Evolutionary conservation across 1,140 invertebrate genomes (phyloP).

Genomic region (Zaprionus taronus): DNA sequence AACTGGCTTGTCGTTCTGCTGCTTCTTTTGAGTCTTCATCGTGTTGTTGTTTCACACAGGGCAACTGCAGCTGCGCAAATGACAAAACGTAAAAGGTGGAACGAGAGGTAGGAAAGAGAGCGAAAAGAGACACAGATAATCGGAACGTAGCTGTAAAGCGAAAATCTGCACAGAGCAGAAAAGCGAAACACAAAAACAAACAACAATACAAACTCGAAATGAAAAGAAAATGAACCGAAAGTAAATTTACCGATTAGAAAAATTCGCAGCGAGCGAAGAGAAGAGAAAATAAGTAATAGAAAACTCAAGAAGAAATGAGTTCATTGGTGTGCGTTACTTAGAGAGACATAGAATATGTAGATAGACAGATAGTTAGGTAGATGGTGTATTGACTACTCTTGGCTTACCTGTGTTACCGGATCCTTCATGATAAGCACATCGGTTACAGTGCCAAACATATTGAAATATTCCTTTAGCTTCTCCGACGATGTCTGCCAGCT

Average conservation of each 20-base stretch:
- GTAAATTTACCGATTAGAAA: background rate
- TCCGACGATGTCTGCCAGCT: slow-evolving; percentile 96
- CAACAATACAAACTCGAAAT: background rate
- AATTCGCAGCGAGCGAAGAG: slow-evolving; percentile 7
- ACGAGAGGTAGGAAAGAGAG: slow-evolving; percentile 3
- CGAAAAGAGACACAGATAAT: slow-evolving; percentile 16
- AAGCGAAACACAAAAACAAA: slow-evolving; percentile 19
- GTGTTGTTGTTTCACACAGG: background rate
- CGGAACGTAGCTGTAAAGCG: slow-evolving; percentile 62
- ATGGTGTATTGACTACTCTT: slow-evolving; percentile 39
- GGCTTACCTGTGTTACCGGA: slow-evolving; percentile 93
- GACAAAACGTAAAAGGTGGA: slow-evolving; percentile 28
- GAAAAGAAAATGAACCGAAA: slow-evolving; percentile 6
- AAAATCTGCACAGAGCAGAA: slow-evolving; percentile 22
- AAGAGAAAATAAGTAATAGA: background rate
- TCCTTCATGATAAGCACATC: slow-evolving; percentile 97
- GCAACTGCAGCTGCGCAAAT: slow-evolving; percentile 43
- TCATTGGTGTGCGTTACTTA: slow-evolving; percentile 4
- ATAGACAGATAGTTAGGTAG: slow-evolving; percentile 12
- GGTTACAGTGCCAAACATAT: slow-evolving; percentile 95
- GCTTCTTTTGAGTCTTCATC: slow-evolving; percentile 2
- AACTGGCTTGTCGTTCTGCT: background rate
- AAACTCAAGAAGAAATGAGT: background rate
- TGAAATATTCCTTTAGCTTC: slow-evolving; percentile 95
- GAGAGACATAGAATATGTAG: background rate